phyloP scores from a whole-genome alignment of 2,888 invertebrate species.

The Copidosoma aretas region DNA sequence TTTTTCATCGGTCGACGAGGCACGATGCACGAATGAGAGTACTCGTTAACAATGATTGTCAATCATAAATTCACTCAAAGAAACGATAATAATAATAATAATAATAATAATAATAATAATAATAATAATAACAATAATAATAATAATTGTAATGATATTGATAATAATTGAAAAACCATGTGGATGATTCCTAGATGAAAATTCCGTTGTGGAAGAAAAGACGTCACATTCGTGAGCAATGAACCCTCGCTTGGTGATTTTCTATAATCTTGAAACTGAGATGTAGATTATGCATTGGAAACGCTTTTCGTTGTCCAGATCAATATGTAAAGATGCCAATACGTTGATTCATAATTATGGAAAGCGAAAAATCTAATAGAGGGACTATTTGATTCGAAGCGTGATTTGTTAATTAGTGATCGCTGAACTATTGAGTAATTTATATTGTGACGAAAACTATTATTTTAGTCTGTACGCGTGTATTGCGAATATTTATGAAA shows the following conservation, averaged over 20 bases:
- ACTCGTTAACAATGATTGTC: conserved; percentile 12
- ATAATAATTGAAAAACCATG: conserved; percentile 3
- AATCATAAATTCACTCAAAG: background rate
- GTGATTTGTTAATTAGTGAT: too few species aligned
- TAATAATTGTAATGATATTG: background rate
- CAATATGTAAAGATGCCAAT: too few species aligned
- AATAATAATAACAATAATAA: conserved; percentile 41
- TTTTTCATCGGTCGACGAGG: background rate
- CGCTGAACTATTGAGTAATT: too few species aligned
- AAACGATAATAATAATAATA: background rate
- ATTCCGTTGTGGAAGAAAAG: conserved; percentile 5
- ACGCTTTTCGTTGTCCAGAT: too few species aligned
- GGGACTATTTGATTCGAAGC: too few species aligned
- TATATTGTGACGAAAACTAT: too few species aligned
- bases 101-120: too few species aligned
- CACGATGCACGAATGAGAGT: conserved; percentile 24
- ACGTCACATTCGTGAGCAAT: background rate
- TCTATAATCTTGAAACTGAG: too few species aligned
- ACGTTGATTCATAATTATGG: too few species aligned
- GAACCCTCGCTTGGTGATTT: too few species aligned
- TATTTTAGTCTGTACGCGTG: too few species aligned
- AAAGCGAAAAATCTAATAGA: background rate
- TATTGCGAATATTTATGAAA: background rate
- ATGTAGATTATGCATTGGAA: too few species aligned
- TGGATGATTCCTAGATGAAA: conserved; percentile 27